Evolutionary conservation across 1,140 invertebrate genomes (phyloP).

Genomic region (Bombyx mori): DNA sequence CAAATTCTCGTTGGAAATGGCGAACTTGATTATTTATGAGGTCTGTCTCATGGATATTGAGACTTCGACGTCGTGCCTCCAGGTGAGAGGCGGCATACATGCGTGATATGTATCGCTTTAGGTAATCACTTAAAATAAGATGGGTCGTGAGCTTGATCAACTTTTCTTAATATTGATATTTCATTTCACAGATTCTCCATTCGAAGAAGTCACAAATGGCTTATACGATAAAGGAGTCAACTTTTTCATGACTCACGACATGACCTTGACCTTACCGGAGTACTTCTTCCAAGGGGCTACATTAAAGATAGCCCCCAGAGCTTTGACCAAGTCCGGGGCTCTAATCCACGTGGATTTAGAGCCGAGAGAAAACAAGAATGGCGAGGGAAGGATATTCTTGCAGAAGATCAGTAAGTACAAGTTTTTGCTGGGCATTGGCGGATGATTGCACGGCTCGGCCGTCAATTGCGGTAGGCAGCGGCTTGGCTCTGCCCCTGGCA

Average conservation of each 20-base stretch:
- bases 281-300: constrained; percentile 79
- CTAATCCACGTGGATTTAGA: constrained; percentile 80
- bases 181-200: constrained; percentile 66
- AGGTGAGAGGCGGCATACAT: too few relatives aligned
- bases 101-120: too few relatives aligned
- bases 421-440: too few relatives aligned
- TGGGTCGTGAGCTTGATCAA: neutral
- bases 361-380: constrained; percentile 55
- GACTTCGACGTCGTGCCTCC: too few relatives aligned
- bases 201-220: constrained; percentile 81
- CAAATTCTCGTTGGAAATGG: too few relatives aligned
- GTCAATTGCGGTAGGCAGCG: too few relatives aligned
- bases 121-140: too few relatives aligned
- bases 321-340: constrained; percentile 80
- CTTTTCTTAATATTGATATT: constrained; percentile 1
- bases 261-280: constrained; percentile 79
- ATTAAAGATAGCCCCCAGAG: constrained; percentile 79
- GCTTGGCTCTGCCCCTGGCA: too few relatives aligned
- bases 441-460: too few relatives aligned
- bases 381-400: constrained; percentile 76
- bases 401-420: constrained; percentile 80
- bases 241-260: constrained; percentile 83
- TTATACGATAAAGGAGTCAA: constrained; percentile 78
- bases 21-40: too few relatives aligned
- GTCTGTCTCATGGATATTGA: too few relatives aligned